Percentiles rank a stretch among this genome's conserved stretches.
Evolutionary conservation across 2,113 vertebrate genomes (phyloP).

Genomic region (Ginglymostoma cirratum): DNA sequence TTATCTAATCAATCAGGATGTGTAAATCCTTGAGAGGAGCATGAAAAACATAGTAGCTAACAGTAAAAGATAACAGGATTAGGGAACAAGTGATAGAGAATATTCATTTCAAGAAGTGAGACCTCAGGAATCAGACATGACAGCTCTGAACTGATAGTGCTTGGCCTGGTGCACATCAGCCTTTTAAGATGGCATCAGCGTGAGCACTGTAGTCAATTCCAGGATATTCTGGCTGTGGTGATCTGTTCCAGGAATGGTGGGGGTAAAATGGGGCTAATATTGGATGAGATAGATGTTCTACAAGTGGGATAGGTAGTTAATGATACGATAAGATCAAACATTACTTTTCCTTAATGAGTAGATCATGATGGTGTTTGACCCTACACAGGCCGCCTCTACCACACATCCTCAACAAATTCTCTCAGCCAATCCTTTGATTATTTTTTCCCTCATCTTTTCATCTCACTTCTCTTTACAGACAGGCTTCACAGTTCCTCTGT

Average conservation of each 20-base stretch:
- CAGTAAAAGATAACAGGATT: neutral
- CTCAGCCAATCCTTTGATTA: neutral
- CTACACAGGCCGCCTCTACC: neutral
- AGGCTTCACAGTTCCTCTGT: neutral
- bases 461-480: neutral
- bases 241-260: too few relatives aligned
- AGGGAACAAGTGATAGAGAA: neutral
- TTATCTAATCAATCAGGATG: neutral
- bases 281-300: too few relatives aligned
- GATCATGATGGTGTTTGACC: neutral
- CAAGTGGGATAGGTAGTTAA: too few relatives aligned
- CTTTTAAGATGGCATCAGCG: too few relatives aligned
- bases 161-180: too few relatives aligned
- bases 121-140: neutral
- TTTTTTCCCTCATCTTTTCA: neutral
- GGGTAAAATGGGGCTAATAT: too few relatives aligned
- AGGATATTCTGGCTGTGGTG: too few relatives aligned
- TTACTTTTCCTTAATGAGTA: neutral
- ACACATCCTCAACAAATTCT: neutral
- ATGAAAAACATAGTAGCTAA: neutral
- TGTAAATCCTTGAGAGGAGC: neutral
- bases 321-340: neutral
- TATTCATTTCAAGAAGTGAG: neutral
- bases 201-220: too few relatives aligned
- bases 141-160: neutral